phyloP scores from a whole-genome alignment of 1,140 invertebrate species.

The Bombus ignitus region DNA sequence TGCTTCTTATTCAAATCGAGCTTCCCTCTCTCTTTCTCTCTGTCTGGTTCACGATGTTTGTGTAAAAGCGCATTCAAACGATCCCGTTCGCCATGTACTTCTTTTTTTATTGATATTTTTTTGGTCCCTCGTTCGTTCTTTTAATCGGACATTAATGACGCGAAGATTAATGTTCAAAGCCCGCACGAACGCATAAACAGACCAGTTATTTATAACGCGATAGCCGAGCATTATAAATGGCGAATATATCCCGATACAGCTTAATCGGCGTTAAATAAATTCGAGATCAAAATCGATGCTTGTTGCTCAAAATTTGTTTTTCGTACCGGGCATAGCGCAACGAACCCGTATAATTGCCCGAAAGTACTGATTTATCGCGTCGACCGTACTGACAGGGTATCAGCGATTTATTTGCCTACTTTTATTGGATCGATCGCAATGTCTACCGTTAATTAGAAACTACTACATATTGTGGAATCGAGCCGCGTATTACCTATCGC shows the following conservation, averaged over 20 bases:
- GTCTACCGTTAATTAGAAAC: constrained; percentile 68
- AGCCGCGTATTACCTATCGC: constrained; percentile 62
- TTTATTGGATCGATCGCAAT: constrained; percentile 66
- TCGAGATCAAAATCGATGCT: constrained; percentile 59
- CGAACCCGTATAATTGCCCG: constrained; percentile 52
- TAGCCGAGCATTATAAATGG: constrained; percentile 26
- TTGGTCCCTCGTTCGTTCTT: neutral
- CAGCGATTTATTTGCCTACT: constrained; percentile 66
- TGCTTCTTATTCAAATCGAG: constrained; percentile 73
- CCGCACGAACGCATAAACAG: neutral
- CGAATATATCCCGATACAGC: constrained; percentile 28
- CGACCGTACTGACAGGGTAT: constrained; percentile 53
- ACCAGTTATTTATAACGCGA: constrained; percentile 33
- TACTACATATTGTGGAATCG: constrained; percentile 65
- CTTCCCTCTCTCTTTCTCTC: constrained; percentile 6
- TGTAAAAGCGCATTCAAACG: constrained; percentile 15
- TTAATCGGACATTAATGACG: constrained; percentile 25
- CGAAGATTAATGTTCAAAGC: constrained; percentile 26
- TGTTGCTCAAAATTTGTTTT: constrained; percentile 63
- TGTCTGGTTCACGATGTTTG: constrained; percentile 35
- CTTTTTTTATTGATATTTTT: neutral
- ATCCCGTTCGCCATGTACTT: constrained; percentile 2
- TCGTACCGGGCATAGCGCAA: neutral
- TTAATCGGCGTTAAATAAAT: constrained; percentile 54
- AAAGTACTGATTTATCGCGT: constrained; percentile 62